phyloP scores from a whole-genome alignment of 2,888 invertebrate genomes.

The Pyralis farinalis region DNA sequence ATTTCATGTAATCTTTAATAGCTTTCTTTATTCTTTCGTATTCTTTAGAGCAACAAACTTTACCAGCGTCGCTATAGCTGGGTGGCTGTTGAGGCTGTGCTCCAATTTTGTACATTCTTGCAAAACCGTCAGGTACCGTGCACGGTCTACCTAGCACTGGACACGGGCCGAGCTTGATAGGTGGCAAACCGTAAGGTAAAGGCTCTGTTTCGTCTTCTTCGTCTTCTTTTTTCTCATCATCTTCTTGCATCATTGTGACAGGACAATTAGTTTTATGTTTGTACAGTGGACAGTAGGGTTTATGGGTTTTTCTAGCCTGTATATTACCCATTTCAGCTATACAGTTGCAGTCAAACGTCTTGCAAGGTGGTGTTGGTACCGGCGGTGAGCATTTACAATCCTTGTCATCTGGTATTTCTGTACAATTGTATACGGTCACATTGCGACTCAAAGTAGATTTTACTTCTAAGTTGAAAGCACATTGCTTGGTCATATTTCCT shows the following conservation, averaged over 20 bases:
- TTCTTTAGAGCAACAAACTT: conserved; percentile 72
- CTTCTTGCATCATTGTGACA: conserved; percentile 47
- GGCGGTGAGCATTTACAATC: conserved; percentile 64
- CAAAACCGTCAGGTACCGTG: conserved; percentile 64
- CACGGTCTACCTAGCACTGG: conserved; percentile 70
- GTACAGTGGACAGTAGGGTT: conserved; percentile 61
- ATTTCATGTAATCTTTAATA: conserved; percentile 58
- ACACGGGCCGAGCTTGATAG: conserved; percentile 68
- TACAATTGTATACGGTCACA: conserved; percentile 39
- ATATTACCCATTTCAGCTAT: conserved; percentile 43
- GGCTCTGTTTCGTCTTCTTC: conserved; percentile 60
- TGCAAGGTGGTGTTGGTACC: conserved; percentile 58
- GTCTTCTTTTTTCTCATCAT: conserved; percentile 47
- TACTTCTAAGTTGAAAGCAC: conserved; percentile 33
- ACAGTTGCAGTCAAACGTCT: conserved; percentile 66
- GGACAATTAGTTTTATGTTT: conserved; percentile 63
- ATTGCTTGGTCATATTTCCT: conserved; percentile 25
- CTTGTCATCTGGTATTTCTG: conserved; percentile 48
- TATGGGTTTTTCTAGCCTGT: conserved; percentile 52
- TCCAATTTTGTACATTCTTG: conserved; percentile 66
- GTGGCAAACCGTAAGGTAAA: conserved; percentile 67
- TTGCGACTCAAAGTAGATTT: conserved; percentile 26
- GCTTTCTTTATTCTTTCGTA: conserved; percentile 69
- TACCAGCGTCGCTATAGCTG: conserved; percentile 63
- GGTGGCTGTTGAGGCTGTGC: conserved; percentile 48